Conservation (phyloP, 1,140 invertebrate species). For the Trachelipus rathkii region DNA sequence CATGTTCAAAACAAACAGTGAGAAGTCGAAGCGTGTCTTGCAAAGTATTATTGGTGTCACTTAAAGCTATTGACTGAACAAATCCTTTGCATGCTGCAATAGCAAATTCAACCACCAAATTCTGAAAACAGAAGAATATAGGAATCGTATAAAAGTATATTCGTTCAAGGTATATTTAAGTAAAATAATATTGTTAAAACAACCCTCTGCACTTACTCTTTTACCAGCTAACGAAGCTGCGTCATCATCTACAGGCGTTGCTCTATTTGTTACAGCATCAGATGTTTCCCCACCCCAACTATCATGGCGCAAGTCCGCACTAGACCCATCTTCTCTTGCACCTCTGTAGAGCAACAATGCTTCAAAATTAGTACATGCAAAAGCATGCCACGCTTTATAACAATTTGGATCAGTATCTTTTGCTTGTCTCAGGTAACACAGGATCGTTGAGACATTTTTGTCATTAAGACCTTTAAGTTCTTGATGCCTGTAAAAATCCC, state of each 20-base stretch:
- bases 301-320: no score
- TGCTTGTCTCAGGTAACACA: slow-evolving; percentile 80
- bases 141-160: no score
- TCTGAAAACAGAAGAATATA: slow-evolving; percentile 10
- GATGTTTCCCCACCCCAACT: slow-evolving; percentile 12
- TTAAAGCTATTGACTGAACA: slow-evolving; percentile 87
- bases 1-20: slow-evolving; percentile 93
- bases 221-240: slow-evolving; percentile 37
- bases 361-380: slow-evolving; percentile 97
- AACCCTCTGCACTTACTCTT: slow-evolving; percentile 57
- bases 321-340: slow-evolving; percentile 21
- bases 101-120: slow-evolving; percentile 53
- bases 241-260: not conserved
- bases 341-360: slow-evolving; percentile 53
- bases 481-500: slow-evolving; percentile 31
- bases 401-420: slow-evolving; percentile 79
- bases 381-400: slow-evolving; percentile 97
- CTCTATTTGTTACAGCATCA: not conserved
- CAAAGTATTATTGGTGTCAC: slow-evolving; percentile 84
- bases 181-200: no score
- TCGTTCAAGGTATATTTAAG: no score
- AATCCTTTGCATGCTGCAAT: slow-evolving; percentile 93
- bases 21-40: slow-evolving; percentile 93
- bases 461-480: slow-evolving; percentile 72
- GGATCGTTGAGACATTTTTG: slow-evolving; percentile 70